These are phyloP conservation scores for Drosophila navojoa DNA, from an alignment of 1,140 invertebrate species.

Conservation along the genomic window DNA sequence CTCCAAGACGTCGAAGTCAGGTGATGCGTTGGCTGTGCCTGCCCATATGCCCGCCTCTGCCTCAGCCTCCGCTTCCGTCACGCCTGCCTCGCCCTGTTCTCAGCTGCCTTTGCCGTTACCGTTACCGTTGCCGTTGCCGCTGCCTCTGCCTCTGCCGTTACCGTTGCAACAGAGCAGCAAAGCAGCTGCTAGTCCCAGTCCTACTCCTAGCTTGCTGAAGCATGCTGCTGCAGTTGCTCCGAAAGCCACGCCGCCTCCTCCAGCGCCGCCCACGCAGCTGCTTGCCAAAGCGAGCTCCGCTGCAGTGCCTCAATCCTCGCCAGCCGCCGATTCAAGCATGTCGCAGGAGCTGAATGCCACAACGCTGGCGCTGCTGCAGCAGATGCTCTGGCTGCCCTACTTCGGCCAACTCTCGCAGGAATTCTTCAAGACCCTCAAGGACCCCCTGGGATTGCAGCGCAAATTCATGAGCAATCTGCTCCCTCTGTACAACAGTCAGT, in stretches of 20 bases:
- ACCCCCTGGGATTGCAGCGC: conserved; percentile 74
- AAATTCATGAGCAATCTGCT: conserved; percentile 70
- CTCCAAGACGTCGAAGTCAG: conserved; percentile 44
- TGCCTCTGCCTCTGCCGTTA: neutral
- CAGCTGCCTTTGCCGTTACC: neutral
- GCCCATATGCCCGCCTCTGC: neutral
- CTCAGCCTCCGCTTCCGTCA: neutral
- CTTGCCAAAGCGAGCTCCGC: conserved; percentile 32
- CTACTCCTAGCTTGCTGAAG: conserved; percentile 2
- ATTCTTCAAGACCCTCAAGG: conserved; percentile 85
- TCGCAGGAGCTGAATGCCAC: conserved; percentile 88
- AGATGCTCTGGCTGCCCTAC: conserved; percentile 89
- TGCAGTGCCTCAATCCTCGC: conserved; percentile 33
- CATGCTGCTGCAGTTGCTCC: neutral
- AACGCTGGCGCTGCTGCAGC: conserved; percentile 87
- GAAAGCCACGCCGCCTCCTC: conserved; percentile 1
- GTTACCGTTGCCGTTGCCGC: neutral
- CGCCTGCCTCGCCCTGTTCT: neutral
- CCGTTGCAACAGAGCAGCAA: conserved; percentile 35
- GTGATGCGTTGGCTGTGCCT: conserved; percentile 32
- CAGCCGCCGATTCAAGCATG: conserved; percentile 83
- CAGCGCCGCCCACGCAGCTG: conserved; percentile 19
- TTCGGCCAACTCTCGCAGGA: conserved; percentile 87
- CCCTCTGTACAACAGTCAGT: conserved; percentile 66
- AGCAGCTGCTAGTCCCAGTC: conserved; percentile 15